Base-by-base conservation (phyloP, 1,140 invertebrate species). In the Lasioglossum albipes region DNA sequence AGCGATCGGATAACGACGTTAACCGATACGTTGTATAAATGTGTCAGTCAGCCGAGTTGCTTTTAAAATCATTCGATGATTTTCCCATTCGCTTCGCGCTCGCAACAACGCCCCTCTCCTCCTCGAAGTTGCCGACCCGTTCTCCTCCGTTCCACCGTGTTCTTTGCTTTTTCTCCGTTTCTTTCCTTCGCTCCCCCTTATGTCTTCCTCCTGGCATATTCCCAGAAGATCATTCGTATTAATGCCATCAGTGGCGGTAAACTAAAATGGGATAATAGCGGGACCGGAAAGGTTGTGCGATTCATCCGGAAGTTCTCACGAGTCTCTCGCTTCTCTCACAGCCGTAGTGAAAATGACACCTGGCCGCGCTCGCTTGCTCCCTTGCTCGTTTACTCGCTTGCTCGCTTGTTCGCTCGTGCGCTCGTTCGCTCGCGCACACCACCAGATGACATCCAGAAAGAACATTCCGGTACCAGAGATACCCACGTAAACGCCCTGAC, bases 291-390 rank as follows among this genome's bases (percentile, higher is more conserved):
- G 89, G 84, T 85, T 87, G 85, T 86, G 89, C 86, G 88, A 90
- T 89, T 88, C 88, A 93, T 93, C 93, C 93, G 93, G 93, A 93
- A 93, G 92, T 93, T 93, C 93, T 92, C 93, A 93, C 92, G 93
- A 89, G 91, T 93, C 92, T 93, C 92, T 90, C 88, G 91, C 92
- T 93, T 93, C 92, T 93, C 90, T 89, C 90, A 91, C 91, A 89
- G 91, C 91, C 92, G 85, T 92, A 91, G 87, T 89, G 90, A 93
- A 93, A 91, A 89, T 93, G 92, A 93, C 93, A 93, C 93, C 93
- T 93, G 93, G 92, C 91, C 90, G 52, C 18, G 10, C 10, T 54
- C 16, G 16, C 52, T 54, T 7, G 52, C 16, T 18, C 16, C 13
- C 52, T 5, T 20, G 18, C 52, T 16, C 52, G 18, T 20, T 18